phyloP scores from a whole-genome alignment of 2,888 invertebrate genomes.

The Acanthosoma haemorrhoidale region DNA sequence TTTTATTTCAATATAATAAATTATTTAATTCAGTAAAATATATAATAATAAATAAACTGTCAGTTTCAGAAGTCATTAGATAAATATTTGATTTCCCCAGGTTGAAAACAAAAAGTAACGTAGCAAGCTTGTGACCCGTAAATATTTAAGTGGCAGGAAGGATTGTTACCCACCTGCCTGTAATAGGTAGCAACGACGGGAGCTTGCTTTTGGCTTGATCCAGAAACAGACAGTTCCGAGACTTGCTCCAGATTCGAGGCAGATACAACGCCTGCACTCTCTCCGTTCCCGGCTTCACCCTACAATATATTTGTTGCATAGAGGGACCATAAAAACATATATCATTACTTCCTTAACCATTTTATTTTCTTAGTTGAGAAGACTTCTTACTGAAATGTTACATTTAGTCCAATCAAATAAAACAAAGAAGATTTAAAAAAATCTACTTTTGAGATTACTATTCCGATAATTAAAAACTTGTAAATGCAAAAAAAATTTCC shows the following conservation, averaged over 20 bases:
- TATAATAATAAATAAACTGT: too few species aligned
- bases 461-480: too few species aligned
- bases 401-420: too few species aligned
- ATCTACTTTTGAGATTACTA: too few species aligned
- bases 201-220: slow-evolving; percentile 36
- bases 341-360: background rate
- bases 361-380: background rate
- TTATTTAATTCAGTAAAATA: too few species aligned
- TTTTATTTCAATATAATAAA: too few species aligned
- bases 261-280: slow-evolving; percentile 37
- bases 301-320: background rate
- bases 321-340: background rate
- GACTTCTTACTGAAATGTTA: background rate
- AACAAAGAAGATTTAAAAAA: too few species aligned
- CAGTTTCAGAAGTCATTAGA: background rate
- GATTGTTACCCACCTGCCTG: slow-evolving; percentile 31
- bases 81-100: background rate
- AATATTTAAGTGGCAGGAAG: background rate
- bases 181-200: slow-evolving; percentile 32
- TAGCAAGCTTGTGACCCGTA: background rate
- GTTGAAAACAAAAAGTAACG: background rate
- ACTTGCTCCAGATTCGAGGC: slow-evolving; percentile 39
- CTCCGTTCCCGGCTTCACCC: background rate
- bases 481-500: background rate
- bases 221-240: slow-evolving; percentile 40